A percentile compares a stretch with the other conserved stretches of the same genome.
These are phyloP conservation scores for Lucifuga dentata DNA, from an alignment of 2,113 vertebrate species.

Conservation along the genomic window DNA sequence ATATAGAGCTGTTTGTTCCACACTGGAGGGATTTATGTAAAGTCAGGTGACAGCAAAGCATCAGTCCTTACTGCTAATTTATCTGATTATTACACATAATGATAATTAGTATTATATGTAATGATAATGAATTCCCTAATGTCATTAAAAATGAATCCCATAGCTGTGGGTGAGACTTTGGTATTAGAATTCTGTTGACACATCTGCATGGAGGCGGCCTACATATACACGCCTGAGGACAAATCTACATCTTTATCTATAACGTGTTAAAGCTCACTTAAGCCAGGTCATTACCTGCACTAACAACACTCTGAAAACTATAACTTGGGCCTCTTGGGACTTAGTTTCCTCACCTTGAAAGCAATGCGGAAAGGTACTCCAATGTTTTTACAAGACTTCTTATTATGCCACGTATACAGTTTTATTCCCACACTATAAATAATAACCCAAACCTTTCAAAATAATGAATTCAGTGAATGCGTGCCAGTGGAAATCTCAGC, in stretches of 20 bases:
- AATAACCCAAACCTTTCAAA: constrained; percentile 60
- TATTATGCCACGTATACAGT: constrained; percentile 35
- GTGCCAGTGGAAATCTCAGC: constrained; percentile 39
- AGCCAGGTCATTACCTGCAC: not conserved
- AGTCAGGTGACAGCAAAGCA: constrained; percentile 52
- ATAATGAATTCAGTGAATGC: constrained; percentile 60
- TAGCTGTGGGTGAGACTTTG: constrained; percentile 33
- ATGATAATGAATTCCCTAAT: constrained; percentile 47
- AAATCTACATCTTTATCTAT: constrained; percentile 6
- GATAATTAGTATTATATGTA: constrained; percentile 48
- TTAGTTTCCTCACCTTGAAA: constrained; percentile 29
- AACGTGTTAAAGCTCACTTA: constrained; percentile 7
- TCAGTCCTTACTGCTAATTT: constrained; percentile 57
- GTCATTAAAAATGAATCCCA: constrained; percentile 47
- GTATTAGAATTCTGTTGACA: constrained; percentile 13
- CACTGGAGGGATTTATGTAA: constrained; percentile 49
- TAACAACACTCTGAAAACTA: not conserved
- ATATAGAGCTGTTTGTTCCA: constrained; percentile 55
- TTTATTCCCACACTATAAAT: constrained; percentile 59
- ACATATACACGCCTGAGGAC: not conserved
- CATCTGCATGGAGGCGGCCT: not conserved
- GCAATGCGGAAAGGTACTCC: not conserved
- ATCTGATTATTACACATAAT: constrained; percentile 53
- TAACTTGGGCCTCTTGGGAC: constrained; percentile 8
- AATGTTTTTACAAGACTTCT: constrained; percentile 16